These are phyloP conservation scores for Pterois miles DNA, from an alignment of 2,797 vertebrate species.

Conservation along the genomic window DNA sequence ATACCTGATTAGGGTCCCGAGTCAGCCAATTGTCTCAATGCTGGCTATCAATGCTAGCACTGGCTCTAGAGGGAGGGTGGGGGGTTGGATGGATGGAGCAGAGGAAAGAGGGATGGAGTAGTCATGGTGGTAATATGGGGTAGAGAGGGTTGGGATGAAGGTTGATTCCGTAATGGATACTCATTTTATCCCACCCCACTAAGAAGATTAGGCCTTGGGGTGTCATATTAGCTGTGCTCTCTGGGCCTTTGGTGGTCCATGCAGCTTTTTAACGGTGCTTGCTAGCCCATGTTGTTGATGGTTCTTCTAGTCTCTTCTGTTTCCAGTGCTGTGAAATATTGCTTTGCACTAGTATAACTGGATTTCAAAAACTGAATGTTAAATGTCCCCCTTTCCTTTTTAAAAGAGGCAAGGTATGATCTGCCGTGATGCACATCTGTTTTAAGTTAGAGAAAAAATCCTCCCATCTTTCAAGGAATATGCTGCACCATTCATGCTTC, in stretches of 20 bases:
- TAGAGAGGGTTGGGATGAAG: conserved; percentile 88
- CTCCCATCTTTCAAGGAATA: conserved; percentile 37
- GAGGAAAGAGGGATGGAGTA: conserved; percentile 50
- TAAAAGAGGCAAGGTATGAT: conserved; percentile 81
- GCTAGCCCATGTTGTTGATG: conserved; percentile 65
- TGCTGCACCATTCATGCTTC: conserved; percentile 33
- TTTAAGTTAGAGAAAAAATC: conserved; percentile 58
- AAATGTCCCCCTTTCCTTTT: conserved; percentile 78
- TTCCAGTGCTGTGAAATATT: conserved; percentile 87
- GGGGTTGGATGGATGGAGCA: conserved; percentile 13
- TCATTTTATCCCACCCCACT: conserved; percentile 96
- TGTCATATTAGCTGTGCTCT: conserved; percentile 98
- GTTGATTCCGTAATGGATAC: conserved; percentile 99
- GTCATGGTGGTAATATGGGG: conserved; percentile 61
- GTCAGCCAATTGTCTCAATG: conserved; percentile 93
- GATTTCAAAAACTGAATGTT: conserved; percentile 81
- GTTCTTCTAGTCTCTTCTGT: not conserved
- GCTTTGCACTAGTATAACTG: conserved; percentile 82
- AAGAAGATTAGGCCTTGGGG: conserved; percentile 99
- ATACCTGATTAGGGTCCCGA: conserved; percentile 97
- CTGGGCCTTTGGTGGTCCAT: conserved; percentile 89
- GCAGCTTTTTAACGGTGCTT: conserved; percentile 88
- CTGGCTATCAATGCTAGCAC: conserved; percentile 90
- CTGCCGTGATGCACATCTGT: conserved; percentile 87
- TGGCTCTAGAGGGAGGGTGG: conserved; percentile 82